A percentile compares a stretch with the other conserved stretches of the same genome.
These are phyloP conservation scores for Alethe diademata DNA, from an alignment of 2,113 vertebrate genomes.

Conservation along the genomic window DNA sequence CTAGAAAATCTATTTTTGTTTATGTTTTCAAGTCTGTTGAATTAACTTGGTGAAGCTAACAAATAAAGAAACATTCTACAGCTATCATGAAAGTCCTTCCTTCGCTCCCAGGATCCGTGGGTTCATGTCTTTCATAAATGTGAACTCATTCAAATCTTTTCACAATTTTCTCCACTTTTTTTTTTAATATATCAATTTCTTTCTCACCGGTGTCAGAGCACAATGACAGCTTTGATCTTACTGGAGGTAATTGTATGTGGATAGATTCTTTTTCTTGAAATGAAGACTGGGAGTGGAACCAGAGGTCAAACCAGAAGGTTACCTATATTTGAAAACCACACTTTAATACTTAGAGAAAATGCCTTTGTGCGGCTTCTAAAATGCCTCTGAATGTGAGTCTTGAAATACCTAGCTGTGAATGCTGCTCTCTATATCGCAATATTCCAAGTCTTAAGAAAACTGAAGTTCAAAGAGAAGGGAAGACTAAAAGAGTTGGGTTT, in stretches of 20 bases:
- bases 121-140: conserved; percentile 3
- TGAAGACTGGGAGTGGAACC: conserved; percentile 13
- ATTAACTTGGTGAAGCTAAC: conserved; percentile 44
- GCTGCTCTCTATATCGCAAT: background rate
- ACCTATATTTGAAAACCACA: conserved; percentile 29
- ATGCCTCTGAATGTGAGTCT: background rate
- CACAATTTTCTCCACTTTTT: background rate
- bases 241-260: background rate
- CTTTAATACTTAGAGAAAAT: background rate
- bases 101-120: background rate
- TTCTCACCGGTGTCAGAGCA: background rate
- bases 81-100: background rate
- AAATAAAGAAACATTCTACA: background rate
- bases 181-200: background rate
- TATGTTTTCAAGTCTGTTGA: conserved; percentile 55
- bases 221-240: conserved; percentile 33
- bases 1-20: conserved; percentile 52
- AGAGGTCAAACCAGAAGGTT: conserved; percentile 34
- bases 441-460: background rate
- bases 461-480: conserved; percentile 26
- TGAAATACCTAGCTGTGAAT: background rate
- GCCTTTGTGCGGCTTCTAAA: conserved; percentile 10
- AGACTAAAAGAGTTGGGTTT: background rate
- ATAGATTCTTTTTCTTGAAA: conserved; percentile 39
- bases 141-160: conserved; percentile 29